phyloP scores from a whole-genome alignment of 2,797 vertebrate genomes.

The Gambelia wislizenii region DNA sequence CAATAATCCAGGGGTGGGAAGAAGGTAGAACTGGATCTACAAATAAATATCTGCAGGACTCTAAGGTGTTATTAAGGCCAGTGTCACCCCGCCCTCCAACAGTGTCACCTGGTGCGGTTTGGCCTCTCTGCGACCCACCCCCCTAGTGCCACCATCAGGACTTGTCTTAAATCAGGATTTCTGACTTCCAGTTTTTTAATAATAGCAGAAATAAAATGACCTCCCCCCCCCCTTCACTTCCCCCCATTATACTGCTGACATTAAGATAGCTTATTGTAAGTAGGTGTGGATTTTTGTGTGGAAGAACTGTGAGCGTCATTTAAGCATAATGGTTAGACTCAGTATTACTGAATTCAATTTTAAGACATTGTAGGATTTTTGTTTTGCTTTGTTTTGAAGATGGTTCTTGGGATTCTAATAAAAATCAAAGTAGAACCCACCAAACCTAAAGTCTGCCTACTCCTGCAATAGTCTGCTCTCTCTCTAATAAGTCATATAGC shows the following conservation, averaged over 20 bases:
- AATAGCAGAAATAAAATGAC: not conserved
- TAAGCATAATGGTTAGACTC: not conserved
- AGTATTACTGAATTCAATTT: too few relatives aligned
- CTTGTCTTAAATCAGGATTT: not conserved
- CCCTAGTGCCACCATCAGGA: too few relatives aligned
- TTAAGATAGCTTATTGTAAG: not conserved
- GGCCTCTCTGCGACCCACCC: too few relatives aligned
- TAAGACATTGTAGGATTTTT: too few relatives aligned
- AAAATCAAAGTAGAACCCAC: not conserved
- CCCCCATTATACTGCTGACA: not conserved
- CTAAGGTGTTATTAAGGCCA: too few relatives aligned
- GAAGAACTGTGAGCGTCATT: not conserved
- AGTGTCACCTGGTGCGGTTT: too few relatives aligned
- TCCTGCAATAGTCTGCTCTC: not conserved
- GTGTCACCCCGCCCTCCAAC: too few relatives aligned
- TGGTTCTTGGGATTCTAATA: not conserved
- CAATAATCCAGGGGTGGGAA: not conserved
- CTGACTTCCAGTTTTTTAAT: not conserved
- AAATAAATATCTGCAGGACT: not conserved
- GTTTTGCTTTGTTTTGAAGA: too few relatives aligned
- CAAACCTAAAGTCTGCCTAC: not conserved
- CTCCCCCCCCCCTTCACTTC: not conserved
- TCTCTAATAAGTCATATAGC: slow-evolving; percentile 32
- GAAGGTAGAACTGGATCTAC: not conserved
- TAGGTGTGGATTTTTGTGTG: not conserved